Evolutionary conservation across 2,113 vertebrate genomes (phyloP).

Genomic region (Pseudonaja textilis): DNA sequence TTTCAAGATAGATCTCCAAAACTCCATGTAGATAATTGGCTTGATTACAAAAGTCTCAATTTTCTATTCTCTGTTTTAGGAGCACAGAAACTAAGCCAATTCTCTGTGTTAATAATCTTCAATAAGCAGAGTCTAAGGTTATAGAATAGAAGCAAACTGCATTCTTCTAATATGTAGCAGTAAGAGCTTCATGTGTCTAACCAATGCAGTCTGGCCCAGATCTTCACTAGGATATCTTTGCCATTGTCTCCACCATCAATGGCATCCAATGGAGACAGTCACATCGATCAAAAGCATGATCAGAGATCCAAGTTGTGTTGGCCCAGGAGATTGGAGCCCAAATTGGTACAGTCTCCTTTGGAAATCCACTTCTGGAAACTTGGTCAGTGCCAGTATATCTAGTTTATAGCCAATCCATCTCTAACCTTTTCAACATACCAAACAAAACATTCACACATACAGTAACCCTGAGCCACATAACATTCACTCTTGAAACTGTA

Average conservation of each 20-base stretch:
- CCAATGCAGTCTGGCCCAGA: background rate
- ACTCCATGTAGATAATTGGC: background rate
- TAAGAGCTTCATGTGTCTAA: background rate
- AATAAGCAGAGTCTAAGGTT: background rate
- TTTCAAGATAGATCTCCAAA: background rate
- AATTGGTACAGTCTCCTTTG: background rate
- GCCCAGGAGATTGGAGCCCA: background rate
- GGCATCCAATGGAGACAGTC: background rate
- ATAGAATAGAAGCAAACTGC: background rate
- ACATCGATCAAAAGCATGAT: background rate
- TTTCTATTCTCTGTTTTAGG: background rate
- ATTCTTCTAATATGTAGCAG: background rate
- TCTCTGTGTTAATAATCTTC: background rate
- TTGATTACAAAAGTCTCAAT: background rate
- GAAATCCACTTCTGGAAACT: background rate
- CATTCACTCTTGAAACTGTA: background rate
- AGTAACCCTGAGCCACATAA: background rate
- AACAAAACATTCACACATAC: constrained; percentile 27
- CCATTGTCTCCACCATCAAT: background rate
- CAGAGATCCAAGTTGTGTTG: background rate
- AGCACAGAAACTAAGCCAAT: background rate
- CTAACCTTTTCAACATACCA: background rate
- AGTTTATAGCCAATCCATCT: background rate
- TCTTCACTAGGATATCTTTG: background rate
- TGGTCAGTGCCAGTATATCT: background rate